These are phyloP conservation scores for Grantiella picta DNA, from an alignment of 2,113 vertebrate genomes.

Conservation along the genomic window DNA sequence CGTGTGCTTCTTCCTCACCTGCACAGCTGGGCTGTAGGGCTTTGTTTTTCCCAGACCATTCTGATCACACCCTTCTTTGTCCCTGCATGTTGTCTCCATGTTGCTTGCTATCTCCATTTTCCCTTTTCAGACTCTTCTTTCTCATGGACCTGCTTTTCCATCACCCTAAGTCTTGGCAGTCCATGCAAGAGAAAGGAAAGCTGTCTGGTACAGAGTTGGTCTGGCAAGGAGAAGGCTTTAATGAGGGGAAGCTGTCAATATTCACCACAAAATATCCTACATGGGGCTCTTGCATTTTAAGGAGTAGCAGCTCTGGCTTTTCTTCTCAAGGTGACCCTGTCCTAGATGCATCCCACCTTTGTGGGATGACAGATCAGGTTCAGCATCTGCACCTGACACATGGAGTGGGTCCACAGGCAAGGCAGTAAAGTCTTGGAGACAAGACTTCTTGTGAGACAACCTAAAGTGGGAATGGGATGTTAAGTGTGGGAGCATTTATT, in stretches of 20 bases:
- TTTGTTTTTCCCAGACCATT: not conserved
- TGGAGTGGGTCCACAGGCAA: rapidly evolving
- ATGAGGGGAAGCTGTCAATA: rapidly evolving
- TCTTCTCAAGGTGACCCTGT: not conserved
- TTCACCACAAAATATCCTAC: not conserved
- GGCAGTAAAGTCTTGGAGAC: not conserved
- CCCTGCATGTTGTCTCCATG: rapidly evolving
- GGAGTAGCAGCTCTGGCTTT: not conserved
- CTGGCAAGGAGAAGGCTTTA: not conserved
- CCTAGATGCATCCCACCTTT: not conserved
- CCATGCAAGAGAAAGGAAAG: not conserved
- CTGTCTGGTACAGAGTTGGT: not conserved
- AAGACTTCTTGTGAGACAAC: not conserved
- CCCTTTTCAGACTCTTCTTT: not conserved
- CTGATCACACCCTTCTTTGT: not conserved
- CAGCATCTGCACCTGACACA: not conserved
- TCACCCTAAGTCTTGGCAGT: not conserved
- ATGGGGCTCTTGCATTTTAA: not conserved
- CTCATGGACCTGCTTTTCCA: not conserved
- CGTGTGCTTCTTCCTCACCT: not conserved
- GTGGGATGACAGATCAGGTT: not conserved
- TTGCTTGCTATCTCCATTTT: not conserved
- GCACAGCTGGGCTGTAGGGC: rapidly evolving
- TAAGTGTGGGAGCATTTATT: not conserved
- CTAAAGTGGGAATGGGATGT: not conserved